Conservation (phyloP, 1,140 invertebrate species). For the Drosophila nannoptera region DNA sequence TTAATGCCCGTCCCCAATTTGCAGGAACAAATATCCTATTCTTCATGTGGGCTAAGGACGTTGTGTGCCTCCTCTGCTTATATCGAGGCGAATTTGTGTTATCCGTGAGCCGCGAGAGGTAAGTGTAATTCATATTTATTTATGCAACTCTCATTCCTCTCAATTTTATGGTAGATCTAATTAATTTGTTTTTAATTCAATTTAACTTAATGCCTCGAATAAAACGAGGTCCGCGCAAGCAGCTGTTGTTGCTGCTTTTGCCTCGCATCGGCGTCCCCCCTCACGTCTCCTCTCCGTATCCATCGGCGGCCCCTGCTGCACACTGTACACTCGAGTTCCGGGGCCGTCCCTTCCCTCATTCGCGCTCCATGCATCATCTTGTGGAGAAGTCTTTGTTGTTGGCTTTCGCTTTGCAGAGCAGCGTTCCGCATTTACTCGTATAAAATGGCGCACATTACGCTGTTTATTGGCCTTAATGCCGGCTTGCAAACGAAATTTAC, state of each 20-base stretch:
- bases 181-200: slow-evolving; percentile 78
- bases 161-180: slow-evolving; percentile 68
- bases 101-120: neutral
- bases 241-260: neutral
- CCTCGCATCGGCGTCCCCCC: neutral
- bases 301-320: slow-evolving; percentile 3
- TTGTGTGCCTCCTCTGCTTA: too few species aligned
- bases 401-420: slow-evolving; percentile 48
- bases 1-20: neutral
- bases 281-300: neutral
- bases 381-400: slow-evolving; percentile 37
- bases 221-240: slow-evolving; percentile 26
- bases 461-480: slow-evolving; percentile 77
- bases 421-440: slow-evolving; percentile 55
- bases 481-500: slow-evolving; percentile 72
- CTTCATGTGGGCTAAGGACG: too few species aligned
- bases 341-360: neutral
- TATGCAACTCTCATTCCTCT: slow-evolving; percentile 29
- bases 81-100: neutral
- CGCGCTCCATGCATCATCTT: slow-evolving; percentile 44
- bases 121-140: slow-evolving; percentile 35
- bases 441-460: slow-evolving; percentile 74
- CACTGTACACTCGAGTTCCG: neutral
- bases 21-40: neutral
- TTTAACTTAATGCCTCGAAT: slow-evolving; percentile 67